Conservation (phyloP, 2,797 vertebrate species). For the Pangasius djambal region DNA sequence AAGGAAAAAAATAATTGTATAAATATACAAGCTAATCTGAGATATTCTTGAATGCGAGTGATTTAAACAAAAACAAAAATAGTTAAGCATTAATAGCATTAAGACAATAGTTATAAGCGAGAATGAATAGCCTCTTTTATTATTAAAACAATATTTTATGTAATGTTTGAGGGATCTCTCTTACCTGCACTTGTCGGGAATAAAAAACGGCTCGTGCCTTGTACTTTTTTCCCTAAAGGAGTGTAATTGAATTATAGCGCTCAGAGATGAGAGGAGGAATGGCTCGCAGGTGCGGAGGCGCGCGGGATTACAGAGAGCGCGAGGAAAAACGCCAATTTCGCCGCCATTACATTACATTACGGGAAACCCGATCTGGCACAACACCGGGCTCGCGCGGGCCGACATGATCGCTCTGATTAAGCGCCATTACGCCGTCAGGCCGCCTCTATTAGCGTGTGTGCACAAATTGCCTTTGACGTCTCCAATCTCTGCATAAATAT, state of each 20-base stretch:
- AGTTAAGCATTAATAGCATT: not conserved
- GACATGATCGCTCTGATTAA: slow-evolving; percentile 87
- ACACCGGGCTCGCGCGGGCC: slow-evolving; percentile 79
- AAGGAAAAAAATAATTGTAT: not conserved
- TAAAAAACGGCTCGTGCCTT: not conserved
- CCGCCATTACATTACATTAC: slow-evolving; percentile 75
- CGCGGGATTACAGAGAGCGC: slow-evolving; percentile 80
- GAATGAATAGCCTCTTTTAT: not conserved
- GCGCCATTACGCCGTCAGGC: slow-evolving; percentile 82
- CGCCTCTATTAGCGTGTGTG: slow-evolving; percentile 79
- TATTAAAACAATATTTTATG: not conserved
- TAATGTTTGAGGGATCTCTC: not conserved
- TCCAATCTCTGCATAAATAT: slow-evolving; percentile 77
- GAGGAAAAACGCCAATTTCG: slow-evolving; percentile 83
- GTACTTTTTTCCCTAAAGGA: not conserved
- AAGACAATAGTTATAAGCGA: not conserved
- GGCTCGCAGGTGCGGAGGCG: slow-evolving; percentile 67
- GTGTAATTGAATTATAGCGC: slow-evolving; percentile 24
- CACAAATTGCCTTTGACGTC: slow-evolving; percentile 83
- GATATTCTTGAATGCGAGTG: no score
- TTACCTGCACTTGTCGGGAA: slow-evolving; percentile 8
- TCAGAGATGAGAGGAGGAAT: slow-evolving; percentile 25
- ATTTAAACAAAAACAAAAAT: no score
- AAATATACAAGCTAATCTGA: no score
- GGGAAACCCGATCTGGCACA: slow-evolving; percentile 86